Conservation (phyloP, 2,113 vertebrate genomes). For the Platysternon megacephalum region DNA sequence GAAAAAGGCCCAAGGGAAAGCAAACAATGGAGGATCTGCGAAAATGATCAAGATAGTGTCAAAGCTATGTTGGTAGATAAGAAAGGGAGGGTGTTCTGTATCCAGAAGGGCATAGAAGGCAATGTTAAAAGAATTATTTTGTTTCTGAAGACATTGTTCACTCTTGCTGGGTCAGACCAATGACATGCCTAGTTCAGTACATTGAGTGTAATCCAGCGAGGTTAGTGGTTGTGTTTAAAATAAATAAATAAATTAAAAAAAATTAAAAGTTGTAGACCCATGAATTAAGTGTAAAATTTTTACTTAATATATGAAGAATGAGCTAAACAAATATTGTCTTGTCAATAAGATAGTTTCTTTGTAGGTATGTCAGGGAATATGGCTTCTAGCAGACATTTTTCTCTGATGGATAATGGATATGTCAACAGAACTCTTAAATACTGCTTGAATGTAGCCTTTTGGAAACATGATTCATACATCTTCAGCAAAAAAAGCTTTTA, state of each 20-base stretch:
- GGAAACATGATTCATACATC: background rate
- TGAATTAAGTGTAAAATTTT: background rate
- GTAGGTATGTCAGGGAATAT: background rate
- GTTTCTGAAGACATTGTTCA: background rate
- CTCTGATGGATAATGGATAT: background rate
- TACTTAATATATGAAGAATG: background rate
- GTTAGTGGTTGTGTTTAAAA: background rate
- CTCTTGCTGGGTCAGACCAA: too few species aligned
- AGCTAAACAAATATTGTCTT: background rate
- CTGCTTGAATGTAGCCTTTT: background rate
- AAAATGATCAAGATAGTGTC: background rate
- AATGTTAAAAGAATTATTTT: conserved; percentile 23
- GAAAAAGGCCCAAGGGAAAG: background rate
- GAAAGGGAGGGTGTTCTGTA: background rate
- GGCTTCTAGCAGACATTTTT: background rate
- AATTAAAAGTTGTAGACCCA: too few species aligned
- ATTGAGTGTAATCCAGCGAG: background rate
- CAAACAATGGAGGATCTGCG: background rate
- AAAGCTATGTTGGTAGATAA: background rate
- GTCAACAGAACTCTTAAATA: background rate
- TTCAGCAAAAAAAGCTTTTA: background rate
- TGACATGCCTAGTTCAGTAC: background rate
- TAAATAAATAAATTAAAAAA: too few species aligned
- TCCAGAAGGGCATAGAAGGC: conserved; percentile 14
- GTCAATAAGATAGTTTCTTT: background rate